Base-by-base conservation (phyloP, 2,113 vertebrate species). In the Hemibagrus wyckioides region DNA sequence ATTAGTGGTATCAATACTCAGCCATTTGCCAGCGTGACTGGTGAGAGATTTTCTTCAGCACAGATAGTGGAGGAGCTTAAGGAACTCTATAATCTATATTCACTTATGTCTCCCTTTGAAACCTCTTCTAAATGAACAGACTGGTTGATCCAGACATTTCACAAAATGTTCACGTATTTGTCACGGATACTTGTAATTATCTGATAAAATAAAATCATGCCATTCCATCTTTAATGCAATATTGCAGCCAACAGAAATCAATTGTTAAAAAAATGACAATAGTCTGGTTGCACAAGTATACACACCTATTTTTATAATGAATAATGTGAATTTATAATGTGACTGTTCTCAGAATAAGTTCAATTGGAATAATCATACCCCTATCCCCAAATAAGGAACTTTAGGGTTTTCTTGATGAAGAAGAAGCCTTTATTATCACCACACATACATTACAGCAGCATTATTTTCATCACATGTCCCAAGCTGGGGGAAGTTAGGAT, bases 1-100 rank as follows among this genome's bases (percentile, higher is more conserved):
- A 82, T 71, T 86, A 57, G 54, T 48, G 65, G 17, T 82, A 82
- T 59, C 10, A 39, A 87, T 82, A 56, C 65, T 30, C 67, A 14
- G 54, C 36, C 21, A 48, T 56, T 52, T 52, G 54, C 25, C 61
- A 36, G 65, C 21, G 25, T 50, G 21, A 21, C 8, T 25, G 54
- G 28, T 48, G 65, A 79, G 50, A 73, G 52, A 77, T 87, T 87
- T 87, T 50, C 63, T 82, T 10, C 39, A 82, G 6, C 10, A 36
- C 3, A 30, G 83, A 54, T 30, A 33, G 84, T 13, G 21, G 6
- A 57, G 57, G 30, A 63, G 57, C 41, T 85, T 50, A 79, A 63
- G 59, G 19, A 65, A 79, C 73, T 85, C 54, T 17, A 57, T 15
- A 1, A 41, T 85, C 52, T 30, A 85, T 59, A 76, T 59, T 77